phyloP scores from a whole-genome alignment of 2,797 vertebrate genomes.

The Chaunax sp. region DNA sequence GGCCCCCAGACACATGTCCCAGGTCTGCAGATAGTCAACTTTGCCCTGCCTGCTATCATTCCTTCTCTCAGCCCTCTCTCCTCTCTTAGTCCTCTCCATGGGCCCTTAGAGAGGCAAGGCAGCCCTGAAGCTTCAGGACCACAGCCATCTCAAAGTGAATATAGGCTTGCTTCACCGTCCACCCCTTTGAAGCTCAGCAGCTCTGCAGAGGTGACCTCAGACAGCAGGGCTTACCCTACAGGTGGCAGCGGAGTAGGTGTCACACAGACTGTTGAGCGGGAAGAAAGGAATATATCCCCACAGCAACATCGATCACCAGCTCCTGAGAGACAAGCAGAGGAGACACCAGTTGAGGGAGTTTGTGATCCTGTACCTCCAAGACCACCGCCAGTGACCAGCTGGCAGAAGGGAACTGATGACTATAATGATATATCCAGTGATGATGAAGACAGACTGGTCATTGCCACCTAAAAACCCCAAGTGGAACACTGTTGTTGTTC shows the following conservation, averaged over 20 bases:
- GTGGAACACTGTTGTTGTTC: conserved; percentile 63
- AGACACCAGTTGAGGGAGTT: conserved; percentile 46
- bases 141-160: conserved; percentile 45
- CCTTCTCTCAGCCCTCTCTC: conserved; percentile 86
- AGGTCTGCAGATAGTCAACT: conserved; percentile 94
- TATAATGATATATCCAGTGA: conserved; percentile 94
- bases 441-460: conserved; percentile 97
- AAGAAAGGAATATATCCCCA: conserved; percentile 45
- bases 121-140: conserved; percentile 61
- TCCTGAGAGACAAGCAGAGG: conserved; percentile 34
- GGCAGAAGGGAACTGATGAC: conserved; percentile 83
- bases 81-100: conserved; percentile 77
- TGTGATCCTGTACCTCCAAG: conserved; percentile 56
- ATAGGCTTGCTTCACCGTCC: conserved; percentile 19
- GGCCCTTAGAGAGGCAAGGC: conserved; percentile 63
- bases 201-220: conserved; percentile 39
- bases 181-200: conserved; percentile 36
- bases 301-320: conserved; percentile 42
- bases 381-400: conserved; percentile 59
- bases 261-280: conserved; percentile 47
- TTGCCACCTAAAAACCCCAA: conserved; percentile 88
- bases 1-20: conserved; percentile 86
- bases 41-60: conserved; percentile 91
- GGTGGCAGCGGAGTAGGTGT: conserved; percentile 41
- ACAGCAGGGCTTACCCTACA: conserved; percentile 40